Base-by-base conservation (phyloP, 92 coral and sea anemone genomes). In the Zoanthus sociatus region DNA sequence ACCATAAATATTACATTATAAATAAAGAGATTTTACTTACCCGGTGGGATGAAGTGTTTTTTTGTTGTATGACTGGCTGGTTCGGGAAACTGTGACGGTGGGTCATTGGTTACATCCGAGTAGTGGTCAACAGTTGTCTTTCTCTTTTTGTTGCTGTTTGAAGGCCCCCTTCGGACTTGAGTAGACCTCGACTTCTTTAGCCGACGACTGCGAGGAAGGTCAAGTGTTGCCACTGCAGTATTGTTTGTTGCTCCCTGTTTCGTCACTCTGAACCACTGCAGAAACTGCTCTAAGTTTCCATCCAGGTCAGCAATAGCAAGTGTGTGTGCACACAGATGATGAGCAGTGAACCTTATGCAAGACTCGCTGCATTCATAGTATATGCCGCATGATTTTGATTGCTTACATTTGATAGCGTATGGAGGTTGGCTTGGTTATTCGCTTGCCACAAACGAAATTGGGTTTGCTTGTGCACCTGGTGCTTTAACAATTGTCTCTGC, bases 141-240 rank as follows among this genome's bases (percentile, higher is more conserved):
- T 15, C 50, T 47, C 76, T 48, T 71, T 87, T 44, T 86, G 77
- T 78, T 90, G 67, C 71, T 56, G 64, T 89, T 84, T 3, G 83
- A 1, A 16, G 87, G 31, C 17, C 93, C 88, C 32, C 78, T 90
- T 33, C 88, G 42, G 26, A 70, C 30, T 75, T 90, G 88, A 7
- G 90, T 87, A 6, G 90, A 81, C 73, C 76, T 90, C 0, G 82
- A 54, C 42, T 47, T 66, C 73, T 90, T 78, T 4, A 47, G 8
- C 21, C 90, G 90, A 71, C 84, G 79, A 6, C 87, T 73, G 67
- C 75, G 31, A 63, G 90, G 87, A 37, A 86, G 87, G 78, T 90
- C 93, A 42, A 90, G 33, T 16, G 64, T 69, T 45, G 70, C 68
- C 37, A 87, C 48, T n/a, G 88, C 87, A 69, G 64, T 58, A 8